A percentile compares a stretch with the other conserved stretches of the same genome.
Conservation (phyloP, 92 coral and sea anemone genomes). For the Porites evermanni region DNA sequence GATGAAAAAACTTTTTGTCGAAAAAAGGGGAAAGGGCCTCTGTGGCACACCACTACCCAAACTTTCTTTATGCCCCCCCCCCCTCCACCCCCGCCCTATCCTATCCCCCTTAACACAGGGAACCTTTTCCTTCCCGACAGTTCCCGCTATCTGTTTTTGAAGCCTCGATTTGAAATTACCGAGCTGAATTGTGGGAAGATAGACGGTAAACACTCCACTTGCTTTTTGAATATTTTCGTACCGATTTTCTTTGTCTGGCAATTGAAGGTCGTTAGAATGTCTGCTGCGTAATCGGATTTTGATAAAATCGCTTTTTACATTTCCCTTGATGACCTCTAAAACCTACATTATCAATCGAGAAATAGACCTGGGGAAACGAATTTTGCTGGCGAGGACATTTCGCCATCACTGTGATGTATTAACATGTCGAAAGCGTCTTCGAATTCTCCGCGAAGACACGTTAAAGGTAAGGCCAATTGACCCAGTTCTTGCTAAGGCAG, state of each 20-base stretch:
- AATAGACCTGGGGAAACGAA: not conserved
- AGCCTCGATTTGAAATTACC: constrained; percentile 11
- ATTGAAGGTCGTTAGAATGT: no score
- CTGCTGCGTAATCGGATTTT: not conserved
- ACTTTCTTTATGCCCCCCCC: no score
- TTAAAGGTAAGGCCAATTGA: not conserved
- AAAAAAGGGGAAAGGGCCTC: no score
- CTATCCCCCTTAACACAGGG: not conserved
- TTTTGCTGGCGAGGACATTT: not conserved
- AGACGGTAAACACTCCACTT: not conserved
- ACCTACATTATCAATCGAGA: not conserved
- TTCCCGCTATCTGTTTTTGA: no score
- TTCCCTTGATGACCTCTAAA: not conserved
- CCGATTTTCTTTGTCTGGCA: not conserved
- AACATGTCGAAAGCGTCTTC: constrained; percentile 22
- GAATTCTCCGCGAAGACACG: constrained; percentile 20
- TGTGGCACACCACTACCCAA: no score
- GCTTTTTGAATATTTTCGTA: no score
- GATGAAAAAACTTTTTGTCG: no score
- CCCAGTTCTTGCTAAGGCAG: not conserved
- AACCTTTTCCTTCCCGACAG: not conserved
- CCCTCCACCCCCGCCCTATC: not conserved
- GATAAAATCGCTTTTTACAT: not conserved
- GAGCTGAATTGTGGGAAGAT: constrained; percentile 28
- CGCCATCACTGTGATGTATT: not conserved